Evolutionary conservation across 2,888 invertebrate species (phyloP), one percentile per base, ranked within the genome.

Genomic region (Zygothrica quintamaculata): DNA sequence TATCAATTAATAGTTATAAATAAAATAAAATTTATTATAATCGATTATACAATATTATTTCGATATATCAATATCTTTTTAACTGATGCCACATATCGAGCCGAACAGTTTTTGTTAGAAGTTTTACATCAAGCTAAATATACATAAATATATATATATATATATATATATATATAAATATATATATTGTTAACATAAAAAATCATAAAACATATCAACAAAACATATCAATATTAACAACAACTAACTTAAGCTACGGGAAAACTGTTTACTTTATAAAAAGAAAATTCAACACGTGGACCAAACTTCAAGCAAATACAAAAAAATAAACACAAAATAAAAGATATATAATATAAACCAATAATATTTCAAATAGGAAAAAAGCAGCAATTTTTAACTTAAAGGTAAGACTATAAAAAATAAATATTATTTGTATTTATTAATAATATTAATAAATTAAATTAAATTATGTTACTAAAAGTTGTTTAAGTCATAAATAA

Each of bases 171-270:
- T 31, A 66, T 29, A 56, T 46, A 44, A 3, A 12, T 16, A 50
- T 42, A 22, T 36, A n/a, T 12, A 48, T 51, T 26, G 50, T 39
- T 33, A 34, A 31, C 34, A 29, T 7, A 26, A 59, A 31, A 18
- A 55, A 82, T 76, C 62, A 50, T 29, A 5, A 15, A 53, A 77
- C 84, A 84, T 81, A 84, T 77, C 70, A 66, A 62, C 13, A n/a
- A 40, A 40, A 34, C 46, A 44, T 62, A 62, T 48, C 39, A 50
- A 43, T 1, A 16, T 44, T 34, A 31, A 18, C n/a, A n/a, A n/a
- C n/a, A 34, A 33, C 11, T 29, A 25, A 33, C 39, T 39, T 64
- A 64, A 31, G 33, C 44, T 29, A 46, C 13, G n/a, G 12, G 36
- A 25, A 34, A 65, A 29, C 69, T 47, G 47, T 43, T 70, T 74